These are phyloP conservation scores for Psittacula cyanocephala DNA, from an alignment of 2,113 vertebrate genomes.

Conservation along the genomic window DNA sequence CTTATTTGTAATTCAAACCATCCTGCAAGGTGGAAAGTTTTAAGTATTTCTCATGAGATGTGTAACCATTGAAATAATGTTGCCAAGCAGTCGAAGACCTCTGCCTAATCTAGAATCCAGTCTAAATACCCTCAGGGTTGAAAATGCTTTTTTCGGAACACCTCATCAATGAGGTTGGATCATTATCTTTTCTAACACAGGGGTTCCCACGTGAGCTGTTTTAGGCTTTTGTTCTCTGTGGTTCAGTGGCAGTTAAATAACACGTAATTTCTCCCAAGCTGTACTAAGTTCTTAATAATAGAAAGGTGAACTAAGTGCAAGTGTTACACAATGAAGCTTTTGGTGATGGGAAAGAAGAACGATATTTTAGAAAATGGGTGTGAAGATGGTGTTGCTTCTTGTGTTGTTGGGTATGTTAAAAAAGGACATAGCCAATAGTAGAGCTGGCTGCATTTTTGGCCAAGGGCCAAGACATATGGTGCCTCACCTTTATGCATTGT, in stretches of 20 bases:
- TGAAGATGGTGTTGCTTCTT: not conserved
- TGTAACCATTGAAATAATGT: not conserved
- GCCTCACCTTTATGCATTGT: not conserved
- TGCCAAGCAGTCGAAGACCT: not conserved
- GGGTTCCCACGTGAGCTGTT: not conserved
- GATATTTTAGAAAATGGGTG: not conserved
- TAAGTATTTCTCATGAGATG: not conserved
- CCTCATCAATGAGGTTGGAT: not conserved
- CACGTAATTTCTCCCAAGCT: not conserved
- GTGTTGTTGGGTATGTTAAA: not conserved
- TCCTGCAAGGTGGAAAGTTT: not conserved
- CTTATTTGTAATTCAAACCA: slow-evolving; percentile 22
- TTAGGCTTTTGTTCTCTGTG: not conserved
- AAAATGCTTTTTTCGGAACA: not conserved
- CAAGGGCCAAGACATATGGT: accelerated
- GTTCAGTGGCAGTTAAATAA: not conserved
- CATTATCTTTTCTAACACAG: not conserved
- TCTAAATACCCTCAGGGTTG: not conserved
- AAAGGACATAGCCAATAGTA: not conserved
- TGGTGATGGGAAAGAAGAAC: not conserved
- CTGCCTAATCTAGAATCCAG: slow-evolving; percentile 10
- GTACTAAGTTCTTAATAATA: not conserved
- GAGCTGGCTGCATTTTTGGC: not conserved
- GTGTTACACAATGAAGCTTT: not conserved
- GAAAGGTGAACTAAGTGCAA: not conserved